A percentile compares a stretch with the other conserved stretches of the same genome.
These are phyloP conservation scores for Paedocypris micromegethes DNA, from an alignment of 2,797 vertebrate genomes.

Conservation along the genomic window DNA sequence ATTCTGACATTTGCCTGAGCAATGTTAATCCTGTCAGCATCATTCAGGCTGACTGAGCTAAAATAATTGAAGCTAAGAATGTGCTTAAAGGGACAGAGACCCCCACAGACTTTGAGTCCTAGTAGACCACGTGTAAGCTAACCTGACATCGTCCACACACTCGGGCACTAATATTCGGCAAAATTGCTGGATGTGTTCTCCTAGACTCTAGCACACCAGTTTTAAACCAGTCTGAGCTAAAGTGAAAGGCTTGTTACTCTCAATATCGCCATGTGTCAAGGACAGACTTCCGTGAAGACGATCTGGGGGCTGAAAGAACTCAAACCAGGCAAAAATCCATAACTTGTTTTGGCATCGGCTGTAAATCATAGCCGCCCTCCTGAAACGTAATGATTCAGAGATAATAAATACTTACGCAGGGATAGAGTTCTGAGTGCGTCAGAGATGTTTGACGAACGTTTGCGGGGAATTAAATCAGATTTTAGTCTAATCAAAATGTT, in stretches of 20 bases:
- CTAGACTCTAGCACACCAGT: slow-evolving; percentile 22
- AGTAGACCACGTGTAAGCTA: too few species aligned
- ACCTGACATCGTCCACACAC: too few species aligned
- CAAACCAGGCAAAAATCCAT: slow-evolving; percentile 40
- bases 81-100: slow-evolving; percentile 36
- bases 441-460: slow-evolving; percentile 22
- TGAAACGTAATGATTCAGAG: slow-evolving; percentile 29
- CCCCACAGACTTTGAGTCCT: not conserved
- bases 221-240: slow-evolving; percentile 39
- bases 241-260: slow-evolving; percentile 36
- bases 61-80: slow-evolving; percentile 54
- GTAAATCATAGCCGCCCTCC: slow-evolving; percentile 40
- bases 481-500: slow-evolving; percentile 63
- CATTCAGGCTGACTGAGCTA: slow-evolving; percentile 56
- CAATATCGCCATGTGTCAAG: slow-evolving; percentile 29
- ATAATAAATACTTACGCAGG: slow-evolving; percentile 30
- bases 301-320: slow-evolving; percentile 14
- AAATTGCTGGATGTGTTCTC: too few species aligned
- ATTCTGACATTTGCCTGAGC: slow-evolving; percentile 56
- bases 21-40: slow-evolving; percentile 51
- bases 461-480: slow-evolving; percentile 62
- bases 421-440: slow-evolving; percentile 22
- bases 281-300: slow-evolving; percentile 17
- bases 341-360: slow-evolving; percentile 26
- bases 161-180: too few species aligned